Base-by-base conservation (phyloP, 2,888 invertebrate genomes). In the Micoletzkya japonica region DNA sequence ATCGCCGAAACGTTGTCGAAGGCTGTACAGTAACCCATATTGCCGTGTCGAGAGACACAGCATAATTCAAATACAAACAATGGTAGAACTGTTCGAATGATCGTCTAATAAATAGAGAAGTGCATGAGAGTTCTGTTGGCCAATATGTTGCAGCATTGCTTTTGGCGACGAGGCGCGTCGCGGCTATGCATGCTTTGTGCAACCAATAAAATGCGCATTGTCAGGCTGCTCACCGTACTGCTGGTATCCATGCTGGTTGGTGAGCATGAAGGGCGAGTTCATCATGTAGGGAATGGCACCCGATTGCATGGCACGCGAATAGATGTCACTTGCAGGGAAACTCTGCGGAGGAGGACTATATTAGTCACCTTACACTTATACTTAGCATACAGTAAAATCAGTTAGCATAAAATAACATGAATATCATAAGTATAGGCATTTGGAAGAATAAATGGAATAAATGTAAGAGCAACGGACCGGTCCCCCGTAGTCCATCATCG, bases 1-100 rank as follows among this genome's bases (percentile, higher is more conserved):
- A 77, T 24, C 50, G 75, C 58, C 59, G 72, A 72, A 14, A 75
- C 74, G 39, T 74, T 75, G 50, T 74, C 72, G 52, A 71, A 70
- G 34, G 57, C 67, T 39, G 57, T 14, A 44, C 44, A 44, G 44
- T 14, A 14, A n/a, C 20, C n/a, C 4, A 32, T 32, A 7, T 52
- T 52, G n/a, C 26, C 52, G 52, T 1, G 4, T 7, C 1, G 10
- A 24, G n/a, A 24, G n/a, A 24, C 24, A 1, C 7, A 7, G 52
- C 10, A n/a, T 52, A 10, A 52, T 2, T 2, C 1, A 20, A n/a
- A 20, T 20, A 24, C 1, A 24, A 24, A 1, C 7, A 52, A 52
- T 26, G 1, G 2, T 28, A 2, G 28, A 54, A 30, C 28, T 28
- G 4, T 26, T 6, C 54, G 30, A 54, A 50, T 50, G 7, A 17